These are phyloP conservation scores for Rattus rattus DNA, from an alignment of 2,113 vertebrate genomes.

Conservation along the genomic window DNA sequence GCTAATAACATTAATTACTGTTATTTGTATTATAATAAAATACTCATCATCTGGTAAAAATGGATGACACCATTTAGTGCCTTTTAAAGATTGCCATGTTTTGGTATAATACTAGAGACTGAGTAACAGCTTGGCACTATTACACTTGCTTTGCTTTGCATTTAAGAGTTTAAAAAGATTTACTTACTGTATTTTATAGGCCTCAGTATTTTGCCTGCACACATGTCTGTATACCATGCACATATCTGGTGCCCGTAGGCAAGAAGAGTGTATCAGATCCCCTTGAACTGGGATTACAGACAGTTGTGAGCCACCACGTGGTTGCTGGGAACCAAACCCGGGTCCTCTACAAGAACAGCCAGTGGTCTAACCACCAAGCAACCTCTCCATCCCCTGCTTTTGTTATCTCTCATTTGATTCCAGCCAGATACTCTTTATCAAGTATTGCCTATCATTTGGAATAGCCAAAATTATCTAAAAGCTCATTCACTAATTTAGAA, in stretches of 20 bases:
- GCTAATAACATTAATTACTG: neutral
- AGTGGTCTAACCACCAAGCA: neutral
- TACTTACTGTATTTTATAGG: neutral
- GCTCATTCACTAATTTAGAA: constrained; percentile 13
- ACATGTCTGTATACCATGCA: neutral
- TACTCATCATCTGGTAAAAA: neutral
- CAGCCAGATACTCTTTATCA: neutral
- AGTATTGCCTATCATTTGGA: neutral
- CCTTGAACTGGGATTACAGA: neutral
- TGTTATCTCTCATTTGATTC: neutral
- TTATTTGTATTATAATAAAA: too few species aligned
- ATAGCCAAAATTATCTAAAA: constrained; percentile 37
- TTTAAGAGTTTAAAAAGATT: neutral
- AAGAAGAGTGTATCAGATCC: neutral
- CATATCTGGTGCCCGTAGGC: neutral
- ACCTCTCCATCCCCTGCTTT: neutral
- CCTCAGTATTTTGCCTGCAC: neutral
- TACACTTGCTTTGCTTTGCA: neutral
- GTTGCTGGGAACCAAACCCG: neutral
- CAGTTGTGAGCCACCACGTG: neutral
- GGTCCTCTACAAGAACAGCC: neutral
- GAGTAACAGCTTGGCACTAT: neutral
- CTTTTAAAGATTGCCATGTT: neutral
- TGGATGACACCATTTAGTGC: neutral
- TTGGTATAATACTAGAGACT: neutral